Evolutionary conservation across 2,113 vertebrate species (phyloP).

Genomic region (Promerops cafer): DNA sequence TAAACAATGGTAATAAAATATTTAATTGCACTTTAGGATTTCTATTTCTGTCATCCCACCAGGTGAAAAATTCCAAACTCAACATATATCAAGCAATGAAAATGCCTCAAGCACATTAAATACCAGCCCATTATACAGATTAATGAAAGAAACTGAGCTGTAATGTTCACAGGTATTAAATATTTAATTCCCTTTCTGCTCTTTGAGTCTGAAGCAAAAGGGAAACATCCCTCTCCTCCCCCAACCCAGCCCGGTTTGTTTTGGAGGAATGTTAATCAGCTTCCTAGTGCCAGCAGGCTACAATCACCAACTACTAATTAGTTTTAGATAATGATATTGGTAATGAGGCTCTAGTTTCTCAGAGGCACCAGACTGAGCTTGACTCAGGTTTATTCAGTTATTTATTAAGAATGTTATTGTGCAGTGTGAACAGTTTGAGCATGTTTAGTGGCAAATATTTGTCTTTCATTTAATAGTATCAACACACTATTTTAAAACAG

Average conservation of each 20-base stretch:
- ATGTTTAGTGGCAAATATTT: slow-evolving; percentile 10
- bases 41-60: neutral
- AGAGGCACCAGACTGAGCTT: neutral
- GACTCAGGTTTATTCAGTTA: neutral
- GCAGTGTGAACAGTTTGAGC: neutral
- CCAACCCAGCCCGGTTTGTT: neutral
- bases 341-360: slow-evolving; percentile 30
- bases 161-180: neutral
- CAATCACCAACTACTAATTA: slow-evolving; percentile 55
- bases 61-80: neutral
- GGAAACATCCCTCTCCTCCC: neutral
- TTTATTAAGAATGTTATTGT: slow-evolving; percentile 16
- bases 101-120: neutral
- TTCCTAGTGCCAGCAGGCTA: slow-evolving; percentile 31
- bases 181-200: neutral
- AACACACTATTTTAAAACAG: neutral
- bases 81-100: neutral
- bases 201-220: neutral
- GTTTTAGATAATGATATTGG: slow-evolving; percentile 39
- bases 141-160: neutral
- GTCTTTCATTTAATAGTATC: neutral
- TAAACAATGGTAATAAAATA: slow-evolving; percentile 30
- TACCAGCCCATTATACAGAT: neutral
- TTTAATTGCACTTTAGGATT: slow-evolving; percentile 2
- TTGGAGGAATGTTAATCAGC: slow-evolving; percentile 47